A percentile compares a stretch with the other conserved stretches of the same genome.
Conservation (phyloP, 2,888 invertebrate species). For the Nomada ferruginata region DNA sequence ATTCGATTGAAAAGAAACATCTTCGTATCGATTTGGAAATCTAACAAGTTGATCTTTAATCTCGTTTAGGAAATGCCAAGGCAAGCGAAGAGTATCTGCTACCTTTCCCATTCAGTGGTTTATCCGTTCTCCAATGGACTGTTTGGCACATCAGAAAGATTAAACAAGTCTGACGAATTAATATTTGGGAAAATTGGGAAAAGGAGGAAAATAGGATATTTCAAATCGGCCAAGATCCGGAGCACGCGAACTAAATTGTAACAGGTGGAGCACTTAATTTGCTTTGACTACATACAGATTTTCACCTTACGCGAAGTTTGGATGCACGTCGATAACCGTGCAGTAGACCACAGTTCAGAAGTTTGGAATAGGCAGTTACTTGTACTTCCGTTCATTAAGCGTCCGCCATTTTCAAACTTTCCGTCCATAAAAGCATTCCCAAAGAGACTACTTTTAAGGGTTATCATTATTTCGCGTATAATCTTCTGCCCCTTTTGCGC, state of each 20-base stretch:
- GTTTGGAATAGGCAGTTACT: constrained; percentile 54
- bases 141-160: no score
- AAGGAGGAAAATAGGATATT: neutral
- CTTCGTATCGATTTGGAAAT: neutral
- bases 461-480: constrained; percentile 9
- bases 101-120: neutral
- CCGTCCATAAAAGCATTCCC: constrained; percentile 23
- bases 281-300: constrained; percentile 38
- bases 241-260: constrained; percentile 8
- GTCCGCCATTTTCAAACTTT: constrained; percentile 38
- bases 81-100: neutral
- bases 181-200: neutral
- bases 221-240: no score
- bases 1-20: neutral
- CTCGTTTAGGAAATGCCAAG: constrained; percentile 10
- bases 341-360: constrained; percentile 24
- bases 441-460: constrained; percentile 14
- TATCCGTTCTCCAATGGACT: neutral
- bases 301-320: neutral
- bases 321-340: neutral
- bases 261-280: constrained; percentile 59
- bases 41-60: constrained; percentile 27
- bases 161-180: neutral
- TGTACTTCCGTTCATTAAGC: constrained; percentile 48
- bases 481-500: neutral